These are phyloP conservation scores for Clarias platycephalus DNA, from an alignment of 2,797 vertebrate genomes.

Conservation along the genomic window DNA sequence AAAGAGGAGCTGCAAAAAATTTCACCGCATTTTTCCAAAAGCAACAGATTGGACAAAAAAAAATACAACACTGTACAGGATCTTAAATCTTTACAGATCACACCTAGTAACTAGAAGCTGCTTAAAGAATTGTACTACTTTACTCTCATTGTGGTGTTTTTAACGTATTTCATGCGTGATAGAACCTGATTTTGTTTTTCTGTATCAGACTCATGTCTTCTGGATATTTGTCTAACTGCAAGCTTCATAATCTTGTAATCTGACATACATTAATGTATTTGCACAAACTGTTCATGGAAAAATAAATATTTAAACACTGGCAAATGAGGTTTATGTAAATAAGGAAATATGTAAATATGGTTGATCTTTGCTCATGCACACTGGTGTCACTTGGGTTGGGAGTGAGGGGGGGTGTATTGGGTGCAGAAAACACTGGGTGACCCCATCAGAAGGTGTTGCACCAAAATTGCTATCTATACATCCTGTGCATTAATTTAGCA, in stretches of 20 bases:
- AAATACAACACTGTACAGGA: neutral
- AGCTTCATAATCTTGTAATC: neutral
- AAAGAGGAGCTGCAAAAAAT: slow-evolving; percentile 29
- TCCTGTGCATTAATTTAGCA: no score
- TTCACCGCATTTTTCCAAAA: slow-evolving; percentile 22
- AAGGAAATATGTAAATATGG: no score
- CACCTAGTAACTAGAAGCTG: neutral
- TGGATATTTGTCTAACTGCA: neutral
- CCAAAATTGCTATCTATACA: no score
- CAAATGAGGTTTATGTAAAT: no score
- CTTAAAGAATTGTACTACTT: neutral
- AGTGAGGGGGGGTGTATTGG: no score
- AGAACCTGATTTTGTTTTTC: neutral
- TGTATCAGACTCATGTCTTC: neutral
- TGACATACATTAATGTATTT: neutral
- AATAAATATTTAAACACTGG: neutral
- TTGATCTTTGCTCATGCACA: neutral
- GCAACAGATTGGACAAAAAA: neutral
- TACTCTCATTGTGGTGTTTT: neutral
- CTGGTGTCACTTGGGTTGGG: no score
- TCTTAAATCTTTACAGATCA: neutral
- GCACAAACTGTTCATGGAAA: neutral
- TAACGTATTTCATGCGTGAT: neutral
- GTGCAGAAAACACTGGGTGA: no score
- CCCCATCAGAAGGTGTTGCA: no score